A percentile compares a stretch with the other conserved stretches of the same genome.
Evolutionary conservation across 2,113 vertebrate genomes (phyloP).

Genomic region (Saguinus midas): DNA sequence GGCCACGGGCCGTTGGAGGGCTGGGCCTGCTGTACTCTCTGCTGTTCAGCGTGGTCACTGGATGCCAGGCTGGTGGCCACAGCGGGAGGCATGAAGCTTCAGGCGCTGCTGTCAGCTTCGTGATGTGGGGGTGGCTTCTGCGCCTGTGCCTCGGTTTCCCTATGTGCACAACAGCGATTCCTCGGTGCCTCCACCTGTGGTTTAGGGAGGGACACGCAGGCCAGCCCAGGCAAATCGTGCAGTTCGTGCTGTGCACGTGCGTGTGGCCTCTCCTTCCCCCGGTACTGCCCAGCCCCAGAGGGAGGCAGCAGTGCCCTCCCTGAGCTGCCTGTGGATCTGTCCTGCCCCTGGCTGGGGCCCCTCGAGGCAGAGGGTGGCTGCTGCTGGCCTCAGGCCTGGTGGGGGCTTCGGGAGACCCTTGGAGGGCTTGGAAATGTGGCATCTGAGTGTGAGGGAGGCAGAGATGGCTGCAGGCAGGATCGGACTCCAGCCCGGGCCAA

Average conservation of each 20-base stretch:
- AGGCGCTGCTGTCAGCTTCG: fast-evolving
- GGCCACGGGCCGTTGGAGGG: fast-evolving
- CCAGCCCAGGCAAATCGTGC: fast-evolving
- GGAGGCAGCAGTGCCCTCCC: not conserved
- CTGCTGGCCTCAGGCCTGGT: not conserved
- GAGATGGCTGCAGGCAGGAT: fast-evolving
- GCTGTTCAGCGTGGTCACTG: fast-evolving
- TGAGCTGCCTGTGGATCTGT: fast-evolving
- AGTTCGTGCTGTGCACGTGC: fast-evolving
- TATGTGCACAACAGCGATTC: fast-evolving
- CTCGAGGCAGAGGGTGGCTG: fast-evolving
- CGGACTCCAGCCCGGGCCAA: not conserved
- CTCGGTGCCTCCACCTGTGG: fast-evolving
- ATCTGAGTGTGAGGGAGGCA: not conserved
- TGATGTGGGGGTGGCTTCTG: fast-evolving
- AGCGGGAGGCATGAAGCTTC: not conserved
- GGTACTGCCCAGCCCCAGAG: not conserved
- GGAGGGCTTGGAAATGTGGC: not conserved
- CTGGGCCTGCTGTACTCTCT: fast-evolving
- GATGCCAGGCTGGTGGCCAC: not conserved
- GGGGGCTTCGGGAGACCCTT: not conserved
- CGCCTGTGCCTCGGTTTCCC: not conserved
- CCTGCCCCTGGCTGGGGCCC: fast-evolving
- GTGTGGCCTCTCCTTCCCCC: fast-evolving
- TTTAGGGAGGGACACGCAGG: not conserved